Evolutionary conservation across 2,888 invertebrate species (phyloP).

Genomic region (Drosophila nr. fundita): DNA sequence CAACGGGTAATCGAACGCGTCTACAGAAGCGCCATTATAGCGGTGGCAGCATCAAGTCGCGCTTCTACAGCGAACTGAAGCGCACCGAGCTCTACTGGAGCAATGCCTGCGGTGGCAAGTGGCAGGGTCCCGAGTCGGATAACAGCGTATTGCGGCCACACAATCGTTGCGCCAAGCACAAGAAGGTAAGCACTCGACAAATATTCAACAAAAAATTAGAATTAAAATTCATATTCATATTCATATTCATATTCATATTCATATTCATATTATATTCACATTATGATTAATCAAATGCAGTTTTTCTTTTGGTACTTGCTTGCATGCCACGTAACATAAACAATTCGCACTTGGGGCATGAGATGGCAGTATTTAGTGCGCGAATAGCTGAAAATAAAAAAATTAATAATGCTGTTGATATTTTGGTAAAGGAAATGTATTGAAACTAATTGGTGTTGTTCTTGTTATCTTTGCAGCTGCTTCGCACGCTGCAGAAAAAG

Average conservation of each 20-base stretch:
- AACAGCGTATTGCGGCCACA: neutral
- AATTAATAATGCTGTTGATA: no score
- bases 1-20: slow-evolving; percentile 25
- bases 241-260: neutral
- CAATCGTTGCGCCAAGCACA: slow-evolving; percentile 45
- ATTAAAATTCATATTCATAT: neutral
- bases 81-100: slow-evolving; percentile 63
- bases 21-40: slow-evolving; percentile 50
- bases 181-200: slow-evolving; percentile 48
- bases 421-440: neutral
- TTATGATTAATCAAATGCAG: neutral
- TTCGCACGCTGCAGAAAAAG: slow-evolving; percentile 52
- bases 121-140: slow-evolving; percentile 12
- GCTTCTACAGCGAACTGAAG: slow-evolving; percentile 54
- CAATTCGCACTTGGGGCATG: neutral
- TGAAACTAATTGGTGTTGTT: neutral
- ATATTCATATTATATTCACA: neutral
- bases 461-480: slow-evolving; percentile 42
- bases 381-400: no score
- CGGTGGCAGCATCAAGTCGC: slow-evolving; percentile 27
- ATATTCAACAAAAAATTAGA: neutral
- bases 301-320: neutral
- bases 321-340: neutral
- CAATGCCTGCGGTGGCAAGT: slow-evolving; percentile 74
- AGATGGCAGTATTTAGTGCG: neutral